Evolutionary conservation across 1,140 invertebrate genomes (phyloP).

Genomic region (Papilio aristodemus): DNA sequence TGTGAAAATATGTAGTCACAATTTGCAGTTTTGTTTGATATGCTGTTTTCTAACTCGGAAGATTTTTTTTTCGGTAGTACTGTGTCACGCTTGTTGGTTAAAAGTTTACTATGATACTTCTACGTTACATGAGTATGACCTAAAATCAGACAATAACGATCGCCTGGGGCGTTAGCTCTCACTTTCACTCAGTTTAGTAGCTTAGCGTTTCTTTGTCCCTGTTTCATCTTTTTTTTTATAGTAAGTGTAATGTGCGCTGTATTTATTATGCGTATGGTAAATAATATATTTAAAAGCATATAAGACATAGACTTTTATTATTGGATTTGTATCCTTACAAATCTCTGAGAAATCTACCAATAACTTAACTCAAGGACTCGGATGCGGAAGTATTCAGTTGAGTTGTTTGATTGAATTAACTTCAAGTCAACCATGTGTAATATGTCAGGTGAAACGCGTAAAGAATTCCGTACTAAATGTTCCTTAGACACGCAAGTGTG

Average conservation of each 20-base stretch:
- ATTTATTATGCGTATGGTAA: no score
- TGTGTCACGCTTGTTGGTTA: not conserved
- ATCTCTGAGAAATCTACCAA: no score
- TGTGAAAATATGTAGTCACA: no score
- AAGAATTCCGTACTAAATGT: not conserved
- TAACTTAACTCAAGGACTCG: not conserved
- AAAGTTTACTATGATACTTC: not conserved
- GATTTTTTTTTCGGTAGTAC: no score
- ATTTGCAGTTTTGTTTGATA: no score
- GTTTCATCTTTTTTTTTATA: not conserved
- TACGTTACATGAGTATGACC: conserved; percentile 7
- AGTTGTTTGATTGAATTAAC: not conserved
- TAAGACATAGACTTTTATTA: no score
- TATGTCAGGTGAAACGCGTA: conserved; percentile 2
- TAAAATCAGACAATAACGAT: conserved; percentile 2
- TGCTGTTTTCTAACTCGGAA: no score
- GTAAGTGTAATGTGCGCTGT: not conserved
- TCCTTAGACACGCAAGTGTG: conserved; percentile 49
- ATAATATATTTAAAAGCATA: no score
- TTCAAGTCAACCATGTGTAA: not conserved
- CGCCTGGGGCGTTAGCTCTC: not conserved
- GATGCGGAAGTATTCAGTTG: not conserved
- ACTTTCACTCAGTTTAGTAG: conserved; percentile 17
- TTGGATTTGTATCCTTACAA: no score
- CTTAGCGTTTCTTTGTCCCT: conserved; percentile 5